A percentile compares a stretch with the other conserved stretches of the same genome.
Conservation (phyloP, 2,113 vertebrate genomes). For the Podarcis raffonei region DNA sequence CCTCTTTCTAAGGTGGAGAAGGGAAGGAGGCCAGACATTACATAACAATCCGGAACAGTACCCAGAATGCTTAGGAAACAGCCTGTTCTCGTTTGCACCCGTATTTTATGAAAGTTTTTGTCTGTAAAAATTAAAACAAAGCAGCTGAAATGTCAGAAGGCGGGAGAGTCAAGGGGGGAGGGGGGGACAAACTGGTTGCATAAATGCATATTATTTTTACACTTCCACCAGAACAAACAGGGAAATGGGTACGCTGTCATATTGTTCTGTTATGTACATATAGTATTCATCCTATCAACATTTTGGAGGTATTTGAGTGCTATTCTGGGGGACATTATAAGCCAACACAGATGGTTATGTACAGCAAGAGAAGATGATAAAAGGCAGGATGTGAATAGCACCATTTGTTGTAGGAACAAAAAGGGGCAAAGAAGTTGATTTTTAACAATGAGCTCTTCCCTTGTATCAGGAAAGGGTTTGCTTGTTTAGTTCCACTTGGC, state of each 20-base stretch:
- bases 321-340: constrained; percentile 59
- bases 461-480: constrained; percentile 5
- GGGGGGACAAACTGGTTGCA: background rate
- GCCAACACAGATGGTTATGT: constrained; percentile 36
- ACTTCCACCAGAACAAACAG: background rate
- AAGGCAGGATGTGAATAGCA: constrained; percentile 25
- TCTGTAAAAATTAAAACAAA: constrained; percentile 35
- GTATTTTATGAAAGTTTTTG: background rate
- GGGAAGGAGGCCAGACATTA: constrained; percentile 14
- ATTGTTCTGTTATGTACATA: constrained; percentile 11
- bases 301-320: constrained; percentile 30
- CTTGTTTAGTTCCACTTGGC: constrained; percentile 7
- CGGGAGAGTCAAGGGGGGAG: accelerated
- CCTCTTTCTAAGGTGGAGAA: constrained; percentile 33
- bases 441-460: constrained; percentile 21
- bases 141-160: background rate
- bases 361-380: constrained; percentile 38
- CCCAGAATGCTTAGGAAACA: constrained; percentile 32
- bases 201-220: background rate
- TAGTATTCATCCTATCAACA: constrained; percentile 11
- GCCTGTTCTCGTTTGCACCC: background rate
- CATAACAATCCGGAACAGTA: constrained; percentile 1
- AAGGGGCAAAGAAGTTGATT: constrained; percentile 24
- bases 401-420: constrained; percentile 13
- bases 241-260: background rate